phyloP scores from a whole-genome alignment of 2,888 invertebrate species.

The Lithophane semibrunnea region DNA sequence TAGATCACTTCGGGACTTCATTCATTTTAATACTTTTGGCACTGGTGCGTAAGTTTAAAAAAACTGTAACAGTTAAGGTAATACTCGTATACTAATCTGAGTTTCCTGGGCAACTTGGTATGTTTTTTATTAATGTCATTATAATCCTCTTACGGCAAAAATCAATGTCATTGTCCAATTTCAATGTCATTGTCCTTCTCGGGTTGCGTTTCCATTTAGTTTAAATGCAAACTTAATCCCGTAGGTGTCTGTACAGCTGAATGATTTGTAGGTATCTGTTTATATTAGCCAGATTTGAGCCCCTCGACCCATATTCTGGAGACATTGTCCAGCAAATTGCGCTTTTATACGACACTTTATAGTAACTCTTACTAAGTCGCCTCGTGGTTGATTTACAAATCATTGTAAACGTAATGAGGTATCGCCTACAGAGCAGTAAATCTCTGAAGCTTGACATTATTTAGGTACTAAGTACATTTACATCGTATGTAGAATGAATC shows the following conservation, averaged over 20 bases:
- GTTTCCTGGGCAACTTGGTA: neutral
- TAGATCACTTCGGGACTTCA: too few species aligned
- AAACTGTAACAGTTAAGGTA: neutral
- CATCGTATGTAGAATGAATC: slow-evolving; percentile 54
- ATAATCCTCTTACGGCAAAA: neutral
- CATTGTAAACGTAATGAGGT: slow-evolving; percentile 64
- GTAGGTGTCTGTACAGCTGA: slow-evolving; percentile 56
- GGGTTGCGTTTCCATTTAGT: slow-evolving; percentile 49
- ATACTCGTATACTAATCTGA: neutral
- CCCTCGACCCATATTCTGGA: slow-evolving; percentile 53
- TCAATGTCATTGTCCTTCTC: slow-evolving; percentile 34
- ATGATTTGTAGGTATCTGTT: slow-evolving; percentile 64
- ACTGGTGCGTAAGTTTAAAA: too few species aligned
- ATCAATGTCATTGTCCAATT: slow-evolving; percentile 31
- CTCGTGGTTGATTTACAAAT: slow-evolving; percentile 61
- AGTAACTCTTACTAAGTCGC: slow-evolving; percentile 41
- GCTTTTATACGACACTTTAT: slow-evolving; percentile 46
- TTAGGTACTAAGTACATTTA: slow-evolving; percentile 24
- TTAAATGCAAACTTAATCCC: slow-evolving; percentile 54
- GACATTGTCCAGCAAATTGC: slow-evolving; percentile 63
- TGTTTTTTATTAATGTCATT: neutral
- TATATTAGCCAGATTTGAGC: slow-evolving; percentile 49
- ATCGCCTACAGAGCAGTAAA: slow-evolving; percentile 49
- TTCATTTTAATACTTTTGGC: too few species aligned
- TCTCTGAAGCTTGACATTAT: slow-evolving; percentile 48